These are phyloP conservation scores for Notolepis coatsorum DNA, from an alignment of 2,797 vertebrate genomes.

Conservation along the genomic window DNA sequence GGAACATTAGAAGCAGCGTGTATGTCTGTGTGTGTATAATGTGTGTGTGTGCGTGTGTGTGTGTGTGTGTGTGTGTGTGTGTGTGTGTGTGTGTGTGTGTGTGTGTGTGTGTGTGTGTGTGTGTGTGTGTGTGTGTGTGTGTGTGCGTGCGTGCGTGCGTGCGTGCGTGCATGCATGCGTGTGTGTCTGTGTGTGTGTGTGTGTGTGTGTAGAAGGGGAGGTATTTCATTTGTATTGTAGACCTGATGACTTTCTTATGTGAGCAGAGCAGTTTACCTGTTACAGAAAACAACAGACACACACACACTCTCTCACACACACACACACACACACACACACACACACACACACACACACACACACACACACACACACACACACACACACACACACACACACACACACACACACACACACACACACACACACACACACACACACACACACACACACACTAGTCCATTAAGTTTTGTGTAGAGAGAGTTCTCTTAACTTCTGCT, in stretches of 20 bases:
- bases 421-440: not conserved
- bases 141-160: not conserved
- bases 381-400: not conserved
- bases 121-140: not conserved
- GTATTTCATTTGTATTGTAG: too few species aligned
- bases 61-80: not conserved
- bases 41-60: not conserved
- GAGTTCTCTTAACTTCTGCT: constrained; percentile 39
- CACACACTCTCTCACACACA: constrained; percentile 11
- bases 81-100: not conserved
- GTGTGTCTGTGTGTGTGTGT: constrained; percentile 5
- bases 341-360: not conserved
- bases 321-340: not conserved
- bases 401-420: not conserved
- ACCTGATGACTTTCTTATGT: constrained; percentile 22
- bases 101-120: not conserved
- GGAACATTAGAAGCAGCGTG: not conserved
- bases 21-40: not conserved
- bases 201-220: too few species aligned
- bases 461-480: constrained; percentile 50
- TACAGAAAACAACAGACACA: constrained; percentile 50
- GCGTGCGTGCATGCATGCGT: not conserved
- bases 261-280: constrained; percentile 14
- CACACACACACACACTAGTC: not conserved
- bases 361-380: not conserved